phyloP scores from a whole-genome alignment of 1,140 invertebrate genomes.

The Bombyx mori region DNA sequence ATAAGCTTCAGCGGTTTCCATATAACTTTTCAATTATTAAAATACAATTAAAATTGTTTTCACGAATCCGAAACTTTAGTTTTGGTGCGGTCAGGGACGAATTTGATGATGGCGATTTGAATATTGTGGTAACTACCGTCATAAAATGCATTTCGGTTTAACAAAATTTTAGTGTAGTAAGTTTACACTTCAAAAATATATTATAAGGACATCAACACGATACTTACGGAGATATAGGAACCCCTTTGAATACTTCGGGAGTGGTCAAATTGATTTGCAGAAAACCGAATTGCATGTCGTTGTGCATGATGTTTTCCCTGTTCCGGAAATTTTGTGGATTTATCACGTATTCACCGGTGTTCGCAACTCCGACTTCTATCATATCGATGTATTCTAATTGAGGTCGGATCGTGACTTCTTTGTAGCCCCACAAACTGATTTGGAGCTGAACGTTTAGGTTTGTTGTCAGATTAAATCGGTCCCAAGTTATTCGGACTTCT shows the following conservation, averaged over 20 bases:
- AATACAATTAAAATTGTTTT: too few relatives aligned
- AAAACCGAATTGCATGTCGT: constrained; percentile 89
- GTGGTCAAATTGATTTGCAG: constrained; percentile 91
- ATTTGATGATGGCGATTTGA: too few relatives aligned
- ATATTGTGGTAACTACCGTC: too few relatives aligned
- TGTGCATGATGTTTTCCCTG: constrained; percentile 77
- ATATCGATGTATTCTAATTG: constrained; percentile 75
- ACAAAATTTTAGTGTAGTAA: too few relatives aligned
- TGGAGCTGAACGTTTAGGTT: constrained; percentile 81
- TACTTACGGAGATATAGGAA: constrained; percentile 86
- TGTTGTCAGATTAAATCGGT: constrained; percentile 86
- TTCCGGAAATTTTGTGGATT: constrained; percentile 78
- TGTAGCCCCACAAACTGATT: constrained; percentile 90
- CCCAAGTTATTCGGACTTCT: constrained; percentile 85
- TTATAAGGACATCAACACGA: too few relatives aligned
- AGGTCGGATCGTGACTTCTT: constrained; percentile 85
- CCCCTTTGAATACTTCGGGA: constrained; percentile 77
- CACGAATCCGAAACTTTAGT: too few relatives aligned
- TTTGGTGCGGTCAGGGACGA: too few relatives aligned
- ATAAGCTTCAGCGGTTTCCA: neutral
- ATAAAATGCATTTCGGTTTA: too few relatives aligned
- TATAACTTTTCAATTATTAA: too few relatives aligned
- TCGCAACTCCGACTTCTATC: constrained; percentile 74
- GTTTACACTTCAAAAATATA: too few relatives aligned
- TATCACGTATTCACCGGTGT: constrained; percentile 79